Base-by-base conservation (phyloP, 2,797 vertebrate species). In the Scleropages formosus region DNA sequence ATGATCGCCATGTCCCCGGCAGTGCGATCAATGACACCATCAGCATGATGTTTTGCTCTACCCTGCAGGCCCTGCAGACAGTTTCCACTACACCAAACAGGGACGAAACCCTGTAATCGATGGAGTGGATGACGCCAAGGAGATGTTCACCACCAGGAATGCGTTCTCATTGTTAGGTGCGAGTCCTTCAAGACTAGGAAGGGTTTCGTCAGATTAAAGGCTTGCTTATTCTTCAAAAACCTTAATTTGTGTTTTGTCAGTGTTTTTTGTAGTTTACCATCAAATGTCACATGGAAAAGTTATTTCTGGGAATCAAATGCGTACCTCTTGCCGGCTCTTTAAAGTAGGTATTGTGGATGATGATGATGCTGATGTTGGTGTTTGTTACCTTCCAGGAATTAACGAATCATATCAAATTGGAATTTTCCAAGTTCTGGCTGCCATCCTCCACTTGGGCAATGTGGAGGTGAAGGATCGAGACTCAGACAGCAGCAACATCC, bases 381-480 rank as follows among this genome's bases (percentile, higher is more conserved):
- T 39, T 20, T 12, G 44, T 18, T 20, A 59, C 56, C 70, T 53
- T 87, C 71, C 85, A 99, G 97, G 97, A 71, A 96, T 99, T 80
- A 95, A 91, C 81, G 97, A 98, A 81, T 93, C 93, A 49, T 93
- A 95, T 87, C 98, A 99, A 91, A 96, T 94, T 93, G 95, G 95
- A 39, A 89, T 99, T 87, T 99, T 98, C 88, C 92, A 93, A 82
- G 95, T 99, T 85, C 91, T 99, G 80, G 96, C 95, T 83, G 94
- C 95, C 73, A 95, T 99, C 86, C 94, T 99, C 89, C 98, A 99
- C 85, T 83, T 99, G 77, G 97, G 98, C 78, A 99, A 99, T 0
- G 96, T 99, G 87, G 92, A 92, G 63, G 94, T 99, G 85, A 94
- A 91, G 12, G 94, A 95, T 82, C 91, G 89, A 83, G 97, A 99